Base-by-base conservation (phyloP, 2,113 vertebrate genomes). In the Ondatra zibethicus region DNA sequence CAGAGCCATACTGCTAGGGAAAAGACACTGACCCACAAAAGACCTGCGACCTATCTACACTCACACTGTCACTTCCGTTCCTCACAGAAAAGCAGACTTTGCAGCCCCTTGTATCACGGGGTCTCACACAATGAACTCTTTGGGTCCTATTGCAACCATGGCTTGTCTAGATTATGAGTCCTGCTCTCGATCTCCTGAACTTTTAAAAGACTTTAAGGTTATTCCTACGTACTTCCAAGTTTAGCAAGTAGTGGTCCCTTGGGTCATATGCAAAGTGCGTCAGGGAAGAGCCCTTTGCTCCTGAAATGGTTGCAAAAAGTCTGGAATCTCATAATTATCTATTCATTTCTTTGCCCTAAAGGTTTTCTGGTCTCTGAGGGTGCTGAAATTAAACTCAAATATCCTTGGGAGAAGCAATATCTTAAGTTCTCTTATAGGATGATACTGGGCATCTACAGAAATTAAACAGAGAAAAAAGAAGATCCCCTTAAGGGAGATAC, bases 351-450 rank as follows among this genome's bases (percentile, higher is more conserved):
- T 95, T 86, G 85, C 80, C 55, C 97, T 87, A 80, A 95, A 97
- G 80, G 76, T 95, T 89, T 88, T 91, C 88, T 91, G 55, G 76
- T 97, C 77, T 96, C 91, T 82, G 85, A 42, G 45, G 61, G 72
- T 95, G n/a, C 36, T 42, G 63, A 93, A 97, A 96, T 90, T 94
- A 93, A 94, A 95, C 52, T 84, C 82, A 96, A 29, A 96, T 70
- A 75, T 68, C 92, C 92, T 47, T 55, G 75, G n/a, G 29, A 91
- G 58, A 95, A 92, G 61, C 93, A 94, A 94, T 9, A 91, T 61
- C 42, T 36, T 76, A 80, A 77, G 42, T 76, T 27, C 63, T 87
- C n/a, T n/a, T 70, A 84, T 29, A 33, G 42, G 39, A n/a, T 70
- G 47, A 80, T 61, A 76, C 72, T 52, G 61, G 81, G 88, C 31